Conservation (phyloP, 2,797 vertebrate genomes). For the Megalops cyprinoides region DNA sequence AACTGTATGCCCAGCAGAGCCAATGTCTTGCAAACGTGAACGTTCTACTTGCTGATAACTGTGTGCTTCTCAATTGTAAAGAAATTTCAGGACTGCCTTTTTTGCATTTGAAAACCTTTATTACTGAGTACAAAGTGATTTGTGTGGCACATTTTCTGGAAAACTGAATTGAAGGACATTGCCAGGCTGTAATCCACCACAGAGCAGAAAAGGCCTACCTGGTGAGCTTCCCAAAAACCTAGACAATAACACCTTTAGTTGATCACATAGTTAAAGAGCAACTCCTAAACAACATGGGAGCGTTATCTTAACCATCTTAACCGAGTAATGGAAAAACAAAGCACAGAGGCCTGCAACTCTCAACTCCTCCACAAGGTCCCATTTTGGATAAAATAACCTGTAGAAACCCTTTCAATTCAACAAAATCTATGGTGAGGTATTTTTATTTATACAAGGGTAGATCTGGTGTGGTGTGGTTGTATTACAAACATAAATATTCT, state of each 20-base stretch:
- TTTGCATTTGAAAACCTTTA: no score
- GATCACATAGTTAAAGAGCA: background rate
- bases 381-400: background rate
- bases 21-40: no score
- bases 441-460: background rate
- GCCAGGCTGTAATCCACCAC: background rate
- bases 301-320: background rate
- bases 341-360: background rate
- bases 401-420: no score
- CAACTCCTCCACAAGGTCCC: background rate
- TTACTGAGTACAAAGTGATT: no score
- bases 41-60: no score
- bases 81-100: no score
- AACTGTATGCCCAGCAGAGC: no score
- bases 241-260: background rate
- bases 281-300: background rate
- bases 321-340: background rate
- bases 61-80: no score
- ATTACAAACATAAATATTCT: background rate
- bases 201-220: no score
- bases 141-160: background rate
- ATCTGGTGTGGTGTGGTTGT: conserved; percentile 1
- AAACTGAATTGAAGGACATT: background rate
- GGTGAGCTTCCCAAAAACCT: background rate
- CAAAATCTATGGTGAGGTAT: background rate